Evolutionary conservation across 2,113 vertebrate species (phyloP), one percentile per base, ranked within the genome.

Genomic region (Melanostigma gelatinosum): DNA sequence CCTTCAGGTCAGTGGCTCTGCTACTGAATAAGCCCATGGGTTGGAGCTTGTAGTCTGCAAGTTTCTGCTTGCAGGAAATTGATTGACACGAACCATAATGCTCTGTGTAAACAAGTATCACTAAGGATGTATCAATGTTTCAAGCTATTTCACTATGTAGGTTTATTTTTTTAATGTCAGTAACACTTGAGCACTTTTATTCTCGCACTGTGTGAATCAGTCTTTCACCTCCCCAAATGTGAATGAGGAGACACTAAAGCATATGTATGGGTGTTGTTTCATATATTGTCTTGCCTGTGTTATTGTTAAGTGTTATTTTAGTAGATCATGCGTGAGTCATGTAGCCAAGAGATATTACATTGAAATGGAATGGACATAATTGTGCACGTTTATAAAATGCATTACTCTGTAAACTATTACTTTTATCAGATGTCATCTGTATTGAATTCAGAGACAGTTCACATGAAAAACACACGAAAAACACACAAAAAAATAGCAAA

Each of bases 1-100:
- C 66, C 93, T 99, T 78, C 96, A 98, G 93, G 76, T 99, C 3
- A 82, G 96, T 6, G 97, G 98, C 55, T 70, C 80, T 10, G 88
- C 84, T 3, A 85, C 87, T 1, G 93, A 94, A 8, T 94, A 27
- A 85, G 36, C 13, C 18, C 22, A 4, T 1, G 12, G 15, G 4
- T 69, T 6, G 38, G 18, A 72, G 10, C 32, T 44, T 8, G 8
- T 69, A n/a, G 0, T 20, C 16, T 12, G 24, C 1, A 5, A 50
- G 18, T 63, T 65, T 67, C 54, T 50, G 32, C 40, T 71, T 8
- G 7, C 24, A 44, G 22, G 50, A 42, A 42, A 34, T 32, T 15
- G 20, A 72, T 80, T 80, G 38, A 38, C 44, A 46, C 62, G 15
- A 46, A 58, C 54, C 11, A 62, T 34, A 38, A 57, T 42, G 36